Conservation (phyloP, 1,140 invertebrate species). For the Andricus grossulariae region DNA sequence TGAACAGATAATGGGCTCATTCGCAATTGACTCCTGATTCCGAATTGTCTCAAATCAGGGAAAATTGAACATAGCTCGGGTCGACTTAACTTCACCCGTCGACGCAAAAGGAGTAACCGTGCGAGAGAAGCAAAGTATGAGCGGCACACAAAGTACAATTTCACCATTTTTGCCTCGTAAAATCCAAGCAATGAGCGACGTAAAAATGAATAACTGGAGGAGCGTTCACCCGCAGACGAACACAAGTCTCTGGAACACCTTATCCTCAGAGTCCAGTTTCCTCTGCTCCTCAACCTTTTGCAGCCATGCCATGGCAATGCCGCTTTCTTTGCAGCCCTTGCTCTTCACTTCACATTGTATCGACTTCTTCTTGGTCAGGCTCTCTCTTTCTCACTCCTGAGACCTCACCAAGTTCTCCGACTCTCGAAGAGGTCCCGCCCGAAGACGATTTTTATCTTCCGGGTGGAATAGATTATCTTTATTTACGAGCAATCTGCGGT, state of each 20-base stretch:
- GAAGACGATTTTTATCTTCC: constrained; percentile 73
- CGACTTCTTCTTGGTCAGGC: constrained; percentile 9
- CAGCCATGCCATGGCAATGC: constrained; percentile 8
- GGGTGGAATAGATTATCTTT: constrained; percentile 76
- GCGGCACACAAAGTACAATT: constrained; percentile 71
- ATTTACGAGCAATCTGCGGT: constrained; percentile 75
- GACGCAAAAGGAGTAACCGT: not conserved
- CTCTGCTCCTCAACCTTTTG: constrained; percentile 33
- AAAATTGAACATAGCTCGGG: not conserved
- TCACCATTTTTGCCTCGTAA: constrained; percentile 75
- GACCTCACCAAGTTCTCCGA: constrained; percentile 27
- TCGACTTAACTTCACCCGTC: not conserved
- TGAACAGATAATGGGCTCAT: no score
- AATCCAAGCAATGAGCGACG: constrained; percentile 72
- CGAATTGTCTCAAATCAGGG: not conserved
- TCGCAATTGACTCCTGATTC: not conserved
- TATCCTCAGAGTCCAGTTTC: constrained; percentile 35
- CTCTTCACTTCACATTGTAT: constrained; percentile 19
- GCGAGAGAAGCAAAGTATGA: constrained; percentile 30
- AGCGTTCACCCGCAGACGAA: constrained; percentile 64
- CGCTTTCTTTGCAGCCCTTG: not conserved
- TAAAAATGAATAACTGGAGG: constrained; percentile 73
- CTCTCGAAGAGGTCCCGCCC: constrained; percentile 38
- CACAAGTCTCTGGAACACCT: constrained; percentile 54
- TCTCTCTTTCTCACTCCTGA: constrained; percentile 20